Evolutionary conservation across 2,113 vertebrate genomes (phyloP), one percentile per base, ranked within the genome.

Genomic region (Garra rufa): DNA sequence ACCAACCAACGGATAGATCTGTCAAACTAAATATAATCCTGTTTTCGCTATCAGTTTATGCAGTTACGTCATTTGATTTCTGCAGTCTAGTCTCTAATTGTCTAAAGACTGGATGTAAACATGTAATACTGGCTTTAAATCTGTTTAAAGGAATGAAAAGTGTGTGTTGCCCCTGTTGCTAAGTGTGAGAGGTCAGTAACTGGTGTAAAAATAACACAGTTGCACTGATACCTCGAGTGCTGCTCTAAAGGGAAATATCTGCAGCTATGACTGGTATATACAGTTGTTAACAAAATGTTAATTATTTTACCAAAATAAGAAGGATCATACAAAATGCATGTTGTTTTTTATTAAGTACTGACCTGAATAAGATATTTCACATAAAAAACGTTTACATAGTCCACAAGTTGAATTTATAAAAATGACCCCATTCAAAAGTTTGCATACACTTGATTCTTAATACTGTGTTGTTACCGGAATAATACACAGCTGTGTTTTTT

Each of bases 201-300:
- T 9, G 30, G 63, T 57, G 14, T 81, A 84, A 82, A 86, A 82
- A 82, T 65, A 82, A 77, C 38, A 14, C 52, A 9, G 77, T 57
- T 43, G 17, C 69, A 76, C 63, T 82, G 57, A 73, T 70, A 55
- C 44, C 50, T 6, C 24, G 50, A 9, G 17, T 48, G 59, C 79
- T 69, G 24, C 38, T 83, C 24, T 52, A 43, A 10, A 63, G 83
- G 80, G 38, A 57, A 50, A 34, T 38, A 67, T 34, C 44, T 17
- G 11, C 19, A 59, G 19, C 38, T 26, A 4, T 46, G 19, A 69
- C 81, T 59, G 34, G 57, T 55, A 57, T 70, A 15, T 43, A n/a
- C n/a, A n/a, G n/a, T n/a, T n/a, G n/a, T n/a, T n/a, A n/a, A n/a
- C n/a, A n/a, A n/a, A n/a, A n/a, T n/a, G n/a, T n/a, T n/a, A n/a